A percentile compares a stretch with the other conserved stretches of the same genome.
Evolutionary conservation across 2,113 vertebrate genomes (phyloP).

Genomic region (Hiodon tergisus): DNA sequence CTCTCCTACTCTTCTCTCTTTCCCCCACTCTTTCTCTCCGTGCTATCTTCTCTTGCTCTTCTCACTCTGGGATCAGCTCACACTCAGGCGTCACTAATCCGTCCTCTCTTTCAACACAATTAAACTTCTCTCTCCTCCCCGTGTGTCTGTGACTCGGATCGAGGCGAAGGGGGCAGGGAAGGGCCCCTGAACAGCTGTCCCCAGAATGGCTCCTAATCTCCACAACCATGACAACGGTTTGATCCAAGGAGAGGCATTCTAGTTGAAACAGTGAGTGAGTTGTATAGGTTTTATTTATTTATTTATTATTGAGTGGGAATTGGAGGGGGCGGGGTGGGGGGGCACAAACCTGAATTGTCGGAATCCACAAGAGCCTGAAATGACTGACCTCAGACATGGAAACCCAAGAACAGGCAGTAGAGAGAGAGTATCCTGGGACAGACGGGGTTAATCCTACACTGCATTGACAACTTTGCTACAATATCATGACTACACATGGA

Average conservation of each 20-base stretch:
- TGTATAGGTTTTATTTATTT: slow-evolving; percentile 3
- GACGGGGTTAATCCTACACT: no score
- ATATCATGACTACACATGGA: no score
- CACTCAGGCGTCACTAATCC: slow-evolving; percentile 30
- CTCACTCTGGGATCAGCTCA: slow-evolving; percentile 26
- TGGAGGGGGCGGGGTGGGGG: not conserved
- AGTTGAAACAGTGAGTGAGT: slow-evolving; percentile 11
- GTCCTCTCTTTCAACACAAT: slow-evolving; percentile 37
- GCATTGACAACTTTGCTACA: no score
- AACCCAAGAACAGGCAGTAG: not conserved
- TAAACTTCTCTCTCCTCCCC: slow-evolving; percentile 27
- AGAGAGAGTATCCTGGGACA: no score
- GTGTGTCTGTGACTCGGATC: slow-evolving; percentile 38
- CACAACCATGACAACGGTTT: slow-evolving; percentile 37
- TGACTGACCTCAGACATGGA: not conserved
- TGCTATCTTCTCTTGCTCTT: no score
- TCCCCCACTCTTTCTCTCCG: not conserved
- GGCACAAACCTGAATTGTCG: slow-evolving; percentile 1
- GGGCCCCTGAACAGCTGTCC: slow-evolving; percentile 30
- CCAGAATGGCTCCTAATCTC: slow-evolving; percentile 36
- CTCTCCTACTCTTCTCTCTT: not conserved
- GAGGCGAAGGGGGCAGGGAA: slow-evolving; percentile 27
- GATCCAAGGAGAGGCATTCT: slow-evolving; percentile 10
- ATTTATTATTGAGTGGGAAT: no score
- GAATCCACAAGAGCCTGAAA: not conserved